Conservation (phyloP, 1,140 invertebrate genomes). For the Ceratina australensis region DNA sequence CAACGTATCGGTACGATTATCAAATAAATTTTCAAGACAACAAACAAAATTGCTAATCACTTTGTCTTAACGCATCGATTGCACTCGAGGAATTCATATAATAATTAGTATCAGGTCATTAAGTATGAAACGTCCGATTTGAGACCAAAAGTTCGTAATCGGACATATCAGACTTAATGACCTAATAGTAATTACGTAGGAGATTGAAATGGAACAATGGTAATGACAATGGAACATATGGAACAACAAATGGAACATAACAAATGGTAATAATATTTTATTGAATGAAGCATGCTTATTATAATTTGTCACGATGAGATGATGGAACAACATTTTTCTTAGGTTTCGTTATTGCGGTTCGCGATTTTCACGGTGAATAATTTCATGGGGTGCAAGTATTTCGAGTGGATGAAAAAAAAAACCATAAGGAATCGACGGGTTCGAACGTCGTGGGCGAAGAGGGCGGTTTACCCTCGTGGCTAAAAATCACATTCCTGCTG, state of each 20-base stretch:
- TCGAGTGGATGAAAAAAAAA: slow-evolving; percentile 7
- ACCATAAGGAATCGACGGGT: slow-evolving; percentile 4
- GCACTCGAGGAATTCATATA: no score
- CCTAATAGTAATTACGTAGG: neutral
- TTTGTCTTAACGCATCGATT: no score
- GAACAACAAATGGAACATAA: no score
- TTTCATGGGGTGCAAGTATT: slow-evolving; percentile 14
- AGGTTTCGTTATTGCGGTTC: neutral
- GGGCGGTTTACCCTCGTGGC: slow-evolving; percentile 50
- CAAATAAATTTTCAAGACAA: no score
- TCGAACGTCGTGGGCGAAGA: slow-evolving; percentile 22
- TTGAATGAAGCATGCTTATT: neutral
- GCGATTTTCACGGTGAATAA: slow-evolving; percentile 45
- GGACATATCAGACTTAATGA: no score
- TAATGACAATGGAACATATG: no score
- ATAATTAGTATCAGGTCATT: no score
- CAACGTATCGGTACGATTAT: no score
- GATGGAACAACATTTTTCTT: neutral
- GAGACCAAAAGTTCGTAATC: no score
- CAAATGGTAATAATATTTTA: no score
- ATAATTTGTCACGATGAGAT: neutral
- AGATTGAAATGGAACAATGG: neutral
- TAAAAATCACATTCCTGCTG: slow-evolving; percentile 72
- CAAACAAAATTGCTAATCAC: no score
- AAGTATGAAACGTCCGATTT: no score